Evolutionary conservation across 2,797 vertebrate species (phyloP), one percentile per base, ranked within the genome.

Genomic region (Brachyrhaphis roseni): DNA sequence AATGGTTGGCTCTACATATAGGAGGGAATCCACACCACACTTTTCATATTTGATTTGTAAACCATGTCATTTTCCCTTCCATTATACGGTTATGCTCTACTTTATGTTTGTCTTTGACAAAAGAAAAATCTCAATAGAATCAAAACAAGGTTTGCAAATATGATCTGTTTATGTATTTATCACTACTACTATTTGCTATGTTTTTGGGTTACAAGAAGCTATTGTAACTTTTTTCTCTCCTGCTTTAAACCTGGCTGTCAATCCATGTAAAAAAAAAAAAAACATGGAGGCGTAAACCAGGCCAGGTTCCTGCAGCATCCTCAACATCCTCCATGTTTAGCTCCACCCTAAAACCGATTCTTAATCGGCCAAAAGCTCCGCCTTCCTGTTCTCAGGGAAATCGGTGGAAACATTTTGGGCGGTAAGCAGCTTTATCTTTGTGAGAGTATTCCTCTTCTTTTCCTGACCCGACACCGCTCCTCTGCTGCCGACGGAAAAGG

Each of bases 401-500:
- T 74, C 41, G n/a, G 51, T 12, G 3, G 73, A 73, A 76, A 57
- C 34, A 76, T 51, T 78, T 41, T 20, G 1, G 12, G 51, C 51
- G 70, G 45, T 43, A 66, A 83, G 72, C 34, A 10, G 16, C 55
- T 11, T 83, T 91, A 90, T 91, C 90, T 88, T 26, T 82, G 78
- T 85, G 85, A 78, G 84, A 91, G 78, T n/a, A 4, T n/a, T 70
- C 39, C 31, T 12, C 28, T 80, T 74, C 82, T 8, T 62, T 82
- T 82, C 82, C 87, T 53, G 82, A 68, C 80, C 23, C 49, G 64
- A 36, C 73, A 8, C 57, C 77, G 66, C 45, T 72, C 31, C 26
- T 74, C 81, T 91, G 84, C 86, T 88, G 88, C 12, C 43, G 74
- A 82, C 64, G 81, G 85, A 91, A 83, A 49, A 83, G 86, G 87